Percentiles rank a stretch among this genome's conserved stretches.
phyloP scores from a whole-genome alignment of 1,140 invertebrate species.

The Liolophura sinensis region DNA sequence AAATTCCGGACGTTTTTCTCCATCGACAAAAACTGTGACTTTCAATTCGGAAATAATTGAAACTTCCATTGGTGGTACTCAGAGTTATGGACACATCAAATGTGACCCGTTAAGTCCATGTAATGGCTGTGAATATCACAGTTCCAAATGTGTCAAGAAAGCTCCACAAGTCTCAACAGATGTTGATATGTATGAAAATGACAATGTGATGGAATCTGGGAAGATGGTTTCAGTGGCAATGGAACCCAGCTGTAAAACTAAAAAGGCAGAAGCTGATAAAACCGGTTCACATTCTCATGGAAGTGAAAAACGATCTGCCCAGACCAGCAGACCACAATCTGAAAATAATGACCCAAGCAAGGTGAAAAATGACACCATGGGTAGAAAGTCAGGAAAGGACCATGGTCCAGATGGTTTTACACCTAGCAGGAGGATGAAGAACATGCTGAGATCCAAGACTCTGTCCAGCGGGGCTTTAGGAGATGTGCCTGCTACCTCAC shows the following conservation, averaged over 20 bases:
- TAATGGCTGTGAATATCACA: constrained; percentile 7
- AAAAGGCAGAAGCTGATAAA: constrained; percentile 2
- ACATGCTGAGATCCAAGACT: no score
- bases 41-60: constrained; percentile 48
- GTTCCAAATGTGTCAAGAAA: constrained; percentile 10
- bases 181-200: constrained; percentile 13
- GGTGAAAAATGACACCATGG: neutral
- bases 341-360: no score
- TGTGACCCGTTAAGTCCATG: constrained; percentile 27
- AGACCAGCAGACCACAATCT: constrained; percentile 3
- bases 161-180: constrained; percentile 10
- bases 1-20: neutral
- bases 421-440: no score
- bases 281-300: neutral
- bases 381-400: no score
- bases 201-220: neutral
- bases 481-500: no score
- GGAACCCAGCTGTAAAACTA: constrained; percentile 5
- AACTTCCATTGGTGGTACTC: constrained; percentile 53
- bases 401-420: no score
- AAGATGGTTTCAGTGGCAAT: constrained; percentile 7
- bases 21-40: constrained; percentile 26
- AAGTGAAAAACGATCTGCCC: neutral
- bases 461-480: no score
- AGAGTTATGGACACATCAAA: constrained; percentile 40